Evolutionary conservation across 1,140 invertebrate species (phyloP), one percentile per base, ranked within the genome.

Genomic region (Platorchestia sp.): DNA sequence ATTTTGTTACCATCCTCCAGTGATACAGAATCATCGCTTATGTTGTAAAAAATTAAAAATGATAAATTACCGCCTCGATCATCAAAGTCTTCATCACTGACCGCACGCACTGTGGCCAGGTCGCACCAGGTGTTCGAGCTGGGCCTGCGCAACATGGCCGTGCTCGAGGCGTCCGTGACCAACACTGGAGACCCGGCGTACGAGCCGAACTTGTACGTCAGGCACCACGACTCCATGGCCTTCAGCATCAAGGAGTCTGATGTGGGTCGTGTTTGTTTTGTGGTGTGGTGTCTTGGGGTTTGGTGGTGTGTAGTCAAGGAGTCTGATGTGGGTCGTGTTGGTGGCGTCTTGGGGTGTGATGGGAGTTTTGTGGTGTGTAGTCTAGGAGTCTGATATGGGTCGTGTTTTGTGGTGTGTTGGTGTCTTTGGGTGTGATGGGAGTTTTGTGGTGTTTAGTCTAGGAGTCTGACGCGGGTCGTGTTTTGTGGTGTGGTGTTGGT

Each of bases 101-200:
- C 10, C 36, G 27, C 7, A 36, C 27, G 1, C 36, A 1, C 14
- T 89, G 5, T 89, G 10, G 27, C 16, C 87, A 89, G 87, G 22
- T 89, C 87, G 7, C 95, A 95, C 45, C 95, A 96, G 45, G 96
- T 97, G 0, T 96, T 98, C 86, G 98, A 98, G 40, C 97, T 99
- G 96, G 99, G 98, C 10, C 97, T 98, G 96, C 97, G 98, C 90
- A 98, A 98, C 95, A 98, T 98, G 97, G 97, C 99, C 14, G 97
- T 98, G 59, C 97, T 99, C 0, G 98, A 98, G 59, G 97, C 99
- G 22, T 98, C 97, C 45, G 98, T 99, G 3, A 97, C 97, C 45
- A 99, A 99, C 97, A 96, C 97, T 44, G 98, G 98, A 3, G 99
- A 99, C 97, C 98, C 99, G 0, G 99, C 99, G 0, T 99, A 99